Evolutionary conservation across 2,888 invertebrate species (phyloP).

Genomic region (Kuschelorhynchus macadamiae): DNA sequence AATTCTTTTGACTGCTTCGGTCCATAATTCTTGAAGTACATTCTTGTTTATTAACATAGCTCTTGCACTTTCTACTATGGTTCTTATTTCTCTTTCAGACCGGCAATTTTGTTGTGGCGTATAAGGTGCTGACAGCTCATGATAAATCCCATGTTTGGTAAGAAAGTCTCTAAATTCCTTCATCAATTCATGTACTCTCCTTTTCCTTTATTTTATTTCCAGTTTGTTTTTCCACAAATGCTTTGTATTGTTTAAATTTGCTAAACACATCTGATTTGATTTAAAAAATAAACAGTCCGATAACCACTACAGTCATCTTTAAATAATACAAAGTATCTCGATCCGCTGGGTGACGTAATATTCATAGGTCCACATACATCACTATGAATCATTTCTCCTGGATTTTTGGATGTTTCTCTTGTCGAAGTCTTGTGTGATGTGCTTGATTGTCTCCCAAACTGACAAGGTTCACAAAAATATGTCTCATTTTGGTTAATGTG

Average conservation of each 20-base stretch:
- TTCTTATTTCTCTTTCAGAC: not conserved
- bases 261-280: conserved; percentile 19
- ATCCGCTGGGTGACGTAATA: conserved; percentile 42
- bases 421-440: conserved; percentile 32
- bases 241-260: conserved; percentile 42
- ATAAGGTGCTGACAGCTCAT: not conserved
- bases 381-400: conserved; percentile 49
- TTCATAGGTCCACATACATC: conserved; percentile 51
- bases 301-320: conserved; percentile 49
- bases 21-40: no score
- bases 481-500: no score
- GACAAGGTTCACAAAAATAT: conserved; percentile 18
- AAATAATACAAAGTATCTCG: conserved; percentile 50
- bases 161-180: no score
- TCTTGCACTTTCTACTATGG: not conserved
- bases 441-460: conserved; percentile 38
- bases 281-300: conserved; percentile 42
- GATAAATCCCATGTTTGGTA: no score
- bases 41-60: no score
- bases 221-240: conserved; percentile 36
- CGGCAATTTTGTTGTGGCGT: not conserved
- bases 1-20: no score
- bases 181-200: no score
- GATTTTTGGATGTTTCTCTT: conserved; percentile 26
- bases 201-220: not conserved